Evolutionary conservation across 2,888 invertebrate species (phyloP).

Genomic region (Phytoseiulus persimilis): DNA sequence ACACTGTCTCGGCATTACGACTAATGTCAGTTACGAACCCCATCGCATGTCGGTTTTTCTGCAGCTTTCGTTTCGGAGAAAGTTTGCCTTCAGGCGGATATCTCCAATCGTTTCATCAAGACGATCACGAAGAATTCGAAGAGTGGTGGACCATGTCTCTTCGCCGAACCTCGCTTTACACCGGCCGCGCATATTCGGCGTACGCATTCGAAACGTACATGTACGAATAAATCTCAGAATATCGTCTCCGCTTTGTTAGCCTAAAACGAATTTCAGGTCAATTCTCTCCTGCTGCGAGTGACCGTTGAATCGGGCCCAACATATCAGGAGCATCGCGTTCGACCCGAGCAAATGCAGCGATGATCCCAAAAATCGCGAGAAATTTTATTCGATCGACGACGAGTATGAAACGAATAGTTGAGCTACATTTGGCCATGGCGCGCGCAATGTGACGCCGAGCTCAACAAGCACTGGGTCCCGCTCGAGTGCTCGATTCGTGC

Average conservation of each 20-base stretch:
- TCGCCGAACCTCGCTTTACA: neutral
- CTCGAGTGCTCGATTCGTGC: neutral
- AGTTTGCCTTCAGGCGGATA: neutral
- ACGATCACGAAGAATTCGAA: neutral
- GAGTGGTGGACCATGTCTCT: neutral
- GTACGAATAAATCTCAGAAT: neutral
- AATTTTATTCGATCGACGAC: neutral
- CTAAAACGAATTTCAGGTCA: neutral
- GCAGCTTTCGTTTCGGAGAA: neutral
- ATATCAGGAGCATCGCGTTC: too few species aligned
- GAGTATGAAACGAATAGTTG: neutral
- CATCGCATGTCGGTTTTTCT: neutral
- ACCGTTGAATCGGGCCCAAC: neutral
- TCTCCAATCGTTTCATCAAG: neutral
- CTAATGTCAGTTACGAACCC: neutral
- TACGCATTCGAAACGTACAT: neutral
- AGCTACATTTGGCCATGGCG: neutral
- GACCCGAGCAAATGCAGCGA: neutral
- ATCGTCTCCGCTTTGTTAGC: neutral
- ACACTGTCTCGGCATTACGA: too few species aligned
- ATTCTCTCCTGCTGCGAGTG: neutral
- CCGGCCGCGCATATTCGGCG: neutral
- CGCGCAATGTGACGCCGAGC: neutral
- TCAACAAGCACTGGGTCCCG: neutral
- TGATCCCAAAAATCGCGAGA: neutral